phyloP scores from a whole-genome alignment of 1,140 invertebrate genomes.

The Drosophila paulistorum region DNA sequence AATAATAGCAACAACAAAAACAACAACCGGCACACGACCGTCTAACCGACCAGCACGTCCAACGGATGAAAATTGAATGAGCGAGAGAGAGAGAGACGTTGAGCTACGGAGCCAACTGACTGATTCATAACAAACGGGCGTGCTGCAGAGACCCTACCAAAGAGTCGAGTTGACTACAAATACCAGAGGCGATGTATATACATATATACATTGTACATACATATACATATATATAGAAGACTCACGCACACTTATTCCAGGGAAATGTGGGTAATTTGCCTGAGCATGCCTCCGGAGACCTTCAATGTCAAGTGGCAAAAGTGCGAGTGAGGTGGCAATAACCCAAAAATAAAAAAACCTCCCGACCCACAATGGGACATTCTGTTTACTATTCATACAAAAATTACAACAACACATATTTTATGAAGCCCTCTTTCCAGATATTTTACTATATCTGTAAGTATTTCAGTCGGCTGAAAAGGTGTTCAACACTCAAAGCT shows the following conservation, averaged over 20 bases:
- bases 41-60: conserved; percentile 51
- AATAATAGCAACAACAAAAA: conserved; percentile 27
- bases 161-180: conserved; percentile 8
- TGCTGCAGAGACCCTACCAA: conserved; percentile 43
- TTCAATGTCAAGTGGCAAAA: conserved; percentile 69
- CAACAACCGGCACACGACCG: conserved; percentile 44
- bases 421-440: too few species aligned
- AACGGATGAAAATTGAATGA: conserved; percentile 66
- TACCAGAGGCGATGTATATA: conserved; percentile 25
- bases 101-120: conserved; percentile 25
- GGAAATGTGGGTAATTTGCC: conserved; percentile 26
- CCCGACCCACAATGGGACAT: not conserved
- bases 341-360: too few species aligned
- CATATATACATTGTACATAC: conserved; percentile 16
- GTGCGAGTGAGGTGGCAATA: conserved; percentile 52
- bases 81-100: conserved; percentile 33
- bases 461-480: too few species aligned
- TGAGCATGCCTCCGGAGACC: conserved; percentile 18
- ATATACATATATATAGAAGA: conserved; percentile 38
- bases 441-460: too few species aligned
- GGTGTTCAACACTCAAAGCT: too few species aligned
- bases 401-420: not conserved
- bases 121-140: conserved; percentile 60
- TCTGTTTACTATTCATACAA: not conserved
- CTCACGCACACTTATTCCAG: conserved; percentile 28